Base-by-base conservation (phyloP, 2,888 invertebrate genomes). In the Leptogaster cylindrica region DNA sequence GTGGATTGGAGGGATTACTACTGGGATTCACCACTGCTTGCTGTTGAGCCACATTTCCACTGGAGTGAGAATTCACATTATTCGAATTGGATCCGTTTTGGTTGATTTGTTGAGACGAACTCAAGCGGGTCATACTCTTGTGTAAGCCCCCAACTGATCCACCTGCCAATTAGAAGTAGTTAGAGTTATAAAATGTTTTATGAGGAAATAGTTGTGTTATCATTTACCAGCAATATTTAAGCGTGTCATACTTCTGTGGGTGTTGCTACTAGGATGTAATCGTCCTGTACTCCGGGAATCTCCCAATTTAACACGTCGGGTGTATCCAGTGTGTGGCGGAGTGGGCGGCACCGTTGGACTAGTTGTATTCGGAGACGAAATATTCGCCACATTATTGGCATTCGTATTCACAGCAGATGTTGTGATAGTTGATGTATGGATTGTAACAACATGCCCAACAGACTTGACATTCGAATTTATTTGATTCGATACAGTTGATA, bases 71-170 rank as follows among this genome's bases (percentile, higher is more conserved):
- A 66, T 74, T 74, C 58, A 69, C 68, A 67, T 71, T 71, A 61
- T 74, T 75, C 18, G 75, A 74, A 67, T 73, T 77, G n/a, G 77
- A 75, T 63, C 83, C 82, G n/a, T 84, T 85, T 67, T 84, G 84
- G 76, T 89, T 89, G 73, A 90, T 90, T 77, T 89, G 88, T 76
- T 91, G 90, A 39, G 90, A 90, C 10, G 90, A 90, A 69, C 90
- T 90, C 69, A 92, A 78, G 36, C 91, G 85, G 6, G 91, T 91
- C 91, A 92, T 91, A 77, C 91, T 91, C 77, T 91, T 91, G 77
- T 91, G 91, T 3, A 91, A 82, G 1, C 91, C 91, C 6, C 90
- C 89, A 10, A 90, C 89, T 0, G 90, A 90, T 12, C 90, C 89
- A 33, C 72, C 73, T 71, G 55, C 10, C 50, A 68, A 46, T n/a